Evolutionary conservation across 2,888 invertebrate genomes (phyloP).

Genomic region (Limnephilus marmoratus): DNA sequence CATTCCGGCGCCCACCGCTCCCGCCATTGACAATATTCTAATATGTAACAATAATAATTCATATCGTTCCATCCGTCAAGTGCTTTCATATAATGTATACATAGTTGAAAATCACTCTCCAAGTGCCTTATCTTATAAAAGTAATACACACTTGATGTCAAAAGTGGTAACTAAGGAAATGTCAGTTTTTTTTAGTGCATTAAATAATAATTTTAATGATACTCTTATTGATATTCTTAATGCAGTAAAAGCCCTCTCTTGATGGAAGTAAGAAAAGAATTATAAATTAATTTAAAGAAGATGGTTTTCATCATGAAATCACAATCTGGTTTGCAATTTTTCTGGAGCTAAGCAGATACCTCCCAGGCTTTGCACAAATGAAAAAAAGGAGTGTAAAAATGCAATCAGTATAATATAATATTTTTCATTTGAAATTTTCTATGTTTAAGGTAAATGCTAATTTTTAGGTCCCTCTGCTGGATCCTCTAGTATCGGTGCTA

Average conservation of each 20-base stretch:
- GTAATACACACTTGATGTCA: neutral
- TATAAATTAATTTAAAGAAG: neutral
- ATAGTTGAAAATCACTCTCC: neutral
- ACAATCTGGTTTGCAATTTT: neutral
- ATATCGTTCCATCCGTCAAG: neutral
- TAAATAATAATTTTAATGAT: neutral
- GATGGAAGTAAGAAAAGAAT: neutral
- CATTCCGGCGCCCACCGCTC: constrained; percentile 82
- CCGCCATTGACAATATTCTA: constrained; percentile 70
- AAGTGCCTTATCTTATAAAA: constrained; percentile 4
- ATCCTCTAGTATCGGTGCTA: constrained; percentile 29
- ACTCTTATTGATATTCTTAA: no score
- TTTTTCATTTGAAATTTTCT: no score
- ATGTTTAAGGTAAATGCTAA: neutral
- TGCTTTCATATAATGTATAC: neutral
- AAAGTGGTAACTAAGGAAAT: neutral
- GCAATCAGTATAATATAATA: no score
- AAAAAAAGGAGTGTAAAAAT: neutral
- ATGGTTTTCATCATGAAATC: neutral
- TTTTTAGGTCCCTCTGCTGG: neutral
- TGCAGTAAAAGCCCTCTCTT: neutral
- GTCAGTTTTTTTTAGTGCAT: neutral
- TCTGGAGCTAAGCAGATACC: neutral
- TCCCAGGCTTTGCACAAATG: neutral
- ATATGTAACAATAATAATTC: neutral